Evolutionary conservation across 37 sponge, comb jelly and placozoan genomes (phyloP).

Genomic region (Beroe ovata): DNA sequence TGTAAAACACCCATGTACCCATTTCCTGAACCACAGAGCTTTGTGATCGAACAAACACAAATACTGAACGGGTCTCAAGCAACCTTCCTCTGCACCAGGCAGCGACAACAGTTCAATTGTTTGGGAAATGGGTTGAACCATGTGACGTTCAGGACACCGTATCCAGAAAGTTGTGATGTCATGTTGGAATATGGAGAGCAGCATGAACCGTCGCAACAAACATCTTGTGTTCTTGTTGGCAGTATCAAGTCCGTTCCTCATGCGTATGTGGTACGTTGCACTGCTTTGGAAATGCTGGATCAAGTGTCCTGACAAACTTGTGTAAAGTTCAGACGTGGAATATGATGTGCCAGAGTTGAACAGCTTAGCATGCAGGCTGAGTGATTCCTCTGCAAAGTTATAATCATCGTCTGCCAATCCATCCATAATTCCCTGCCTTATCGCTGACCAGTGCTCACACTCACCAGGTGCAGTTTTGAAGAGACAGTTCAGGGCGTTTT

Average conservation of each 20-base stretch:
- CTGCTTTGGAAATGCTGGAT: conserved; percentile 48
- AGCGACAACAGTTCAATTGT: conserved; percentile 22
- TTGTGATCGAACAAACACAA: conserved; percentile 13
- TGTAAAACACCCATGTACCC: conserved; percentile 32
- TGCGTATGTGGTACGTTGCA: conserved; percentile 5
- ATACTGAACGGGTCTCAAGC: not conserved
- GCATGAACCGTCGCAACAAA: conserved; percentile 43
- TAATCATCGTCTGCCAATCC: conserved; percentile 35
- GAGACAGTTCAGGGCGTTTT: conserved; percentile 15
- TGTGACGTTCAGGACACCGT: conserved; percentile 23
- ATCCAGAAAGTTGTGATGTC: conserved; percentile 44
- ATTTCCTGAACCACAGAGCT: conserved; percentile 52
- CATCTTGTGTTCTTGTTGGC: conserved; percentile 35
- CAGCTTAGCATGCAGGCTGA: conserved; percentile 8
- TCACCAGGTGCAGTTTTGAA: conserved; percentile 53
- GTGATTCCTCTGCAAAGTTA: conserved; percentile 18
- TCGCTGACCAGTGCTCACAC: conserved; percentile 35
- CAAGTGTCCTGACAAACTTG: conserved; percentile 9
- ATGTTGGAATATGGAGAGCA: conserved; percentile 51
- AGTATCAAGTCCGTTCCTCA: conserved; percentile 31
- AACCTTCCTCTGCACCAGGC: not conserved
- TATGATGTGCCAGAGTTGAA: conserved; percentile 40
- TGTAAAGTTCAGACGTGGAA: conserved; percentile 30
- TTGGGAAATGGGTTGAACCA: conserved; percentile 16
- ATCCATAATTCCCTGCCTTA: conserved; percentile 55